Evolutionary conservation across 2,113 vertebrate species (phyloP).

Genomic region (Daubentonia madagascariensis): DNA sequence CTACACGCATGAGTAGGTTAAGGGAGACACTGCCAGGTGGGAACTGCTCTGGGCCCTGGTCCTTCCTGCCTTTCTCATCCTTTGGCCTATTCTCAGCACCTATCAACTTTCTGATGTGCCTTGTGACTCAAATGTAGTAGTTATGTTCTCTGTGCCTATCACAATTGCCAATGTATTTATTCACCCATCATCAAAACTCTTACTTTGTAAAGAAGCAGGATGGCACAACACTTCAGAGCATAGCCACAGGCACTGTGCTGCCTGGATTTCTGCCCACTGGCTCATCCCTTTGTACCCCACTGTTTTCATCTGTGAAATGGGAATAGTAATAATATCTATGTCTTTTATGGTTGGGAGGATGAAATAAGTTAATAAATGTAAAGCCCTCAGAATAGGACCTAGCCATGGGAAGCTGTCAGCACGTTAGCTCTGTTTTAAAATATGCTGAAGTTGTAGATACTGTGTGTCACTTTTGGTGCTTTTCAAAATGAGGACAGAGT

Average conservation of each 20-base stretch:
- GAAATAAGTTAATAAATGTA: not conserved
- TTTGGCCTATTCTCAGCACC: not conserved
- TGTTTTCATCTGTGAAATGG: not conserved
- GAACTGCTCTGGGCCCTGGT: too few relatives aligned
- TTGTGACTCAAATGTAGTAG: not conserved
- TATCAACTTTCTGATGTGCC: not conserved
- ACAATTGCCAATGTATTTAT: not conserved
- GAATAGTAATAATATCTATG: not conserved
- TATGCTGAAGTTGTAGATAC: too few relatives aligned
- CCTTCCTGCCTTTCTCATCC: not conserved
- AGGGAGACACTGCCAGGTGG: not conserved
- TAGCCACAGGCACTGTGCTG: not conserved
- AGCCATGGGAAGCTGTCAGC: not conserved
- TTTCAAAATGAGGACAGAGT: not conserved
- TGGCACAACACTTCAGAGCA: fast-evolving
- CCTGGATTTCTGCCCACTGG: not conserved
- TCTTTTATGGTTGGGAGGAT: not conserved
- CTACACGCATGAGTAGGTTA: not conserved
- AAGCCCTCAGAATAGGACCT: not conserved
- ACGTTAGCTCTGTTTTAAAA: not conserved
- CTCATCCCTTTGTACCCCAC: not conserved
- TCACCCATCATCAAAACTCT: not conserved
- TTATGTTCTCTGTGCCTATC: not conserved
- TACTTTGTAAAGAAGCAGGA: not conserved
- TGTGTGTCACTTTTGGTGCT: not conserved